phyloP scores from a whole-genome alignment of 2,113 vertebrate species.

The Herpetotheres cachinnans region DNA sequence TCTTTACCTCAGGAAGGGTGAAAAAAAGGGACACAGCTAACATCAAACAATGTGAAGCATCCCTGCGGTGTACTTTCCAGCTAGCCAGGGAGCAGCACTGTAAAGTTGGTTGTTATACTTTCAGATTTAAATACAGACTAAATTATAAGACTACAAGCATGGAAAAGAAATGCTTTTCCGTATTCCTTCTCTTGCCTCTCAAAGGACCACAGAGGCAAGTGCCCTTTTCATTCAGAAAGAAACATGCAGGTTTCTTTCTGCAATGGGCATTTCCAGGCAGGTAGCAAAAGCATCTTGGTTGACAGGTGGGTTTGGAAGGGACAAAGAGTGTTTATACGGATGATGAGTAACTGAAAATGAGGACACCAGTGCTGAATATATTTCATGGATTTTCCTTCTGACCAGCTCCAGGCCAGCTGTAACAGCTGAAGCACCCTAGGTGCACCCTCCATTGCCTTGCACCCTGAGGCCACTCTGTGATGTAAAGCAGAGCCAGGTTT shows the following conservation, averaged over 20 bases:
- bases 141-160: not conserved
- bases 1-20: not conserved
- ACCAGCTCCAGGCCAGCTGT: not conserved
- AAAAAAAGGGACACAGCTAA: not conserved
- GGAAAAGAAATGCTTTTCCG: not conserved
- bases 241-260: too few species aligned
- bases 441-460: rapidly evolving
- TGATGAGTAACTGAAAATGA: not conserved
- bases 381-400: not conserved
- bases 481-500: not conserved
- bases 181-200: not conserved
- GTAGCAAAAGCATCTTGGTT: not conserved
- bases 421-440: not conserved
- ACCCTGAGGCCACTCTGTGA: not conserved
- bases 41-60: not conserved
- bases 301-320: not conserved
- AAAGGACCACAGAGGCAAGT: not conserved
- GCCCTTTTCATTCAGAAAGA: not conserved
- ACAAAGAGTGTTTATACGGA: not conserved
- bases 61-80: not conserved
- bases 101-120: not conserved
- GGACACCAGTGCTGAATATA: not conserved
- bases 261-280: not conserved
- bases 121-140: not conserved
- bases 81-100: not conserved